Evolutionary conservation across 2,888 invertebrate genomes (phyloP), one percentile per base, ranked within the genome.

Genomic region (Melitaea athalia): DNA sequence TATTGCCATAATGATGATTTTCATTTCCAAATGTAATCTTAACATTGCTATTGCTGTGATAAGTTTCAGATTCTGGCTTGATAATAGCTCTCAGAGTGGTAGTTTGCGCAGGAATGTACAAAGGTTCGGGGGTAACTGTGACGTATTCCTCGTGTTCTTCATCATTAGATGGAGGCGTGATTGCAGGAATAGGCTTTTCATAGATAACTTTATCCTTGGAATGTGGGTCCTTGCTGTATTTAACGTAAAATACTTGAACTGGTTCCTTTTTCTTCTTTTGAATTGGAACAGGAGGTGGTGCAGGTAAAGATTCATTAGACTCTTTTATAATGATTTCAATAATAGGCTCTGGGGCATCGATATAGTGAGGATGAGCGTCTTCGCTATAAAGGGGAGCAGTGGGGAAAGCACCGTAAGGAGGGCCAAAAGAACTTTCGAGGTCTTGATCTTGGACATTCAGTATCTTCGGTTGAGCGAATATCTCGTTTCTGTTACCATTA

Each of bases 321-420:
- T 98, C 97, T 80, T 97, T 97, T 63, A 98, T 97, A 71, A 98
- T 98, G 75, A 98, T 98, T 89, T 98, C 98, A 77, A 98, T 98
- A 24, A 98, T 98, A 6, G 97, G 97, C 81, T 97, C 97, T 0
- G 97, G 97, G 63, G 96, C 96, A 82, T 96, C 95, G 74, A 95
- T 93, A 78, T 95, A 95, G 62, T 94, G 93, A 2, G 87, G 94
- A 61, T 87, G 87, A 31, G 83, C 84, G 70, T 90, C 90, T 68
- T 92, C 90, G 55, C 91, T 89, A 69, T 93, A 93, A n/a, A 93
- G 76, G 8, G 91, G 93, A 50, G 93, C 93, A 49, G 90, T 91
- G 59, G 91, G 89, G 17, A 93, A 73, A 42, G 85, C 79, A 64
- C 91, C 90, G 64, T 88, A 91, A 3, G 91, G 87, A 69, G 93